Conservation (phyloP, 2,797 vertebrate species). For the Babyrousa celebensis region DNA sequence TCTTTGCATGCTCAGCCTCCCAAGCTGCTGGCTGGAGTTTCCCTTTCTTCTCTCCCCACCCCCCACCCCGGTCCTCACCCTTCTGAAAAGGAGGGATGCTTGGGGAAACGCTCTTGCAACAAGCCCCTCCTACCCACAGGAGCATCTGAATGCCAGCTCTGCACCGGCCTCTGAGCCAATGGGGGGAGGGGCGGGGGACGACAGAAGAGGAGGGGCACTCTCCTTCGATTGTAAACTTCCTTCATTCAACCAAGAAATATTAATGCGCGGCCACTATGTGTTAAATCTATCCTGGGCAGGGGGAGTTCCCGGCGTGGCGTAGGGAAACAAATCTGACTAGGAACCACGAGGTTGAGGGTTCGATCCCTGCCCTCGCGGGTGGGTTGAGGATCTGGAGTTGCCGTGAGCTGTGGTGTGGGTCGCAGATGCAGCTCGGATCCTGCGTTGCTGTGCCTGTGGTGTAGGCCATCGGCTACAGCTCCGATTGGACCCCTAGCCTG, state of each 20-base stretch:
- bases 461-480: no score
- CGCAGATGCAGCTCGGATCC: no score
- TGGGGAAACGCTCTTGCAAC: neutral
- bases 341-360: no score
- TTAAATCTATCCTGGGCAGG: neutral
- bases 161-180: no score
- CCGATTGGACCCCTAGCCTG: no score
- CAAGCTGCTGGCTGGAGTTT: neutral
- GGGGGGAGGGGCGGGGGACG: fast-evolving
- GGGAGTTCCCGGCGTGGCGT: no score
- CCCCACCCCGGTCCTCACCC: neutral
- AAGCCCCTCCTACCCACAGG: neutral
- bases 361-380: no score
- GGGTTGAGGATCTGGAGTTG: no score
- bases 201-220: neutral
- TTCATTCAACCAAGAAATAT: neutral
- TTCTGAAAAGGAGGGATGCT: neutral
- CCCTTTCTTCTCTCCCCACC: neutral
- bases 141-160: neutral
- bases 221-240: neutral
- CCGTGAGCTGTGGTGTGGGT: no score
- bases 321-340: no score
- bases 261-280: neutral
- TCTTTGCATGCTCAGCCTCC: neutral
- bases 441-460: no score